These are phyloP conservation scores for Drosophila picticornis DNA, from an alignment of 2,888 invertebrate genomes.

Conservation along the genomic window DNA sequence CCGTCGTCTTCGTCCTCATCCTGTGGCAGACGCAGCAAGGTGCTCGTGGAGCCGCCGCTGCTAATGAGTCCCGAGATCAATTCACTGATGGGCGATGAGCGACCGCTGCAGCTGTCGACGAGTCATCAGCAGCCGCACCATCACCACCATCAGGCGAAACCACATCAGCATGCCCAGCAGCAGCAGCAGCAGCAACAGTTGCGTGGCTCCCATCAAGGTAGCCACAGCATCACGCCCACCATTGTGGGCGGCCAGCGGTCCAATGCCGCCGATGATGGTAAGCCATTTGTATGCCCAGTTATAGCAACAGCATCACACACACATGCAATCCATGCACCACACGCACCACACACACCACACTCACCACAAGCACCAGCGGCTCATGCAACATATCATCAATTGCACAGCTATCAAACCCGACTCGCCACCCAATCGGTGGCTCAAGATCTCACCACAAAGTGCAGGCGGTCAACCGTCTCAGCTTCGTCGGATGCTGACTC, in stretches of 20 bases:
- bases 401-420: conserved; percentile 49
- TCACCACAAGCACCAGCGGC: conserved; percentile 29
- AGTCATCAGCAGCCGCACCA: conserved; percentile 52
- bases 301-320: conserved; percentile 27
- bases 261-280: conserved; percentile 70
- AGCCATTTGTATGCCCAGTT: conserved; percentile 65
- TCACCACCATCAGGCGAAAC: conserved; percentile 46
- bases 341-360: conserved; percentile 11
- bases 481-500: conserved; percentile 36
- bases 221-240: conserved; percentile 61
- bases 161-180: conserved; percentile 46
- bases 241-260: conserved; percentile 59
- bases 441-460: conserved; percentile 70
- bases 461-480: conserved; percentile 12
- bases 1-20: conserved; percentile 72
- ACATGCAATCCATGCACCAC: conserved; percentile 28
- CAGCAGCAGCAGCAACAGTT: conserved; percentile 34
- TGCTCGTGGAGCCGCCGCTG: conserved; percentile 85
- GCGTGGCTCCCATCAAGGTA: conserved; percentile 41
- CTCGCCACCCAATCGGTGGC: conserved; percentile 63
- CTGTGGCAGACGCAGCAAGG: conserved; percentile 67
- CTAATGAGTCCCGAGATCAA: conserved; percentile 89
- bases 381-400: conserved; percentile 37
- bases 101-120: conserved; percentile 79
- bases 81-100: conserved; percentile 87